Evolutionary conservation across 2,888 invertebrate genomes (phyloP).

Genomic region (Nysson spinosus): DNA sequence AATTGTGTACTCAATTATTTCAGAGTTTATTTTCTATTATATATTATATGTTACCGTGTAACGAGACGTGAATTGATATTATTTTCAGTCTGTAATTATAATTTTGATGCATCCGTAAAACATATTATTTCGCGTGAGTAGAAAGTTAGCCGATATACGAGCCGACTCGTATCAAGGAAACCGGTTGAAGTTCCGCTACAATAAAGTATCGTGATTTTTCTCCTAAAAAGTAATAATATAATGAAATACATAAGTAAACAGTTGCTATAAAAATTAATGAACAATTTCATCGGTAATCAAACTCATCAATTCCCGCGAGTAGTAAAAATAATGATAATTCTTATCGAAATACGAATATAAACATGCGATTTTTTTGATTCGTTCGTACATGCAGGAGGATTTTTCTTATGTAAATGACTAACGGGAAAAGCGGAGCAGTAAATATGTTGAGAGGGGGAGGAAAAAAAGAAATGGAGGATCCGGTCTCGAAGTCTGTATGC

Average conservation of each 20-base stretch:
- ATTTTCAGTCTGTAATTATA: conserved; percentile 13
- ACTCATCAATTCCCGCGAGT: too few species aligned
- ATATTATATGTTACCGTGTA: too few species aligned
- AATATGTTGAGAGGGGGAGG: neutral
- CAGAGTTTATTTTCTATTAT: too few species aligned
- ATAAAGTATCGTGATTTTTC: conserved; percentile 6
- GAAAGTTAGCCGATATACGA: conserved; percentile 34
- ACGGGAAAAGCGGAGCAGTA: neutral
- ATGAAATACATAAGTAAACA: too few species aligned
- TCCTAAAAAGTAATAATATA: too few species aligned
- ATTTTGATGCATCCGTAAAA: conserved; percentile 26
- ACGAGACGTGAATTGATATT: too few species aligned
- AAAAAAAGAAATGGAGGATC: neutral
- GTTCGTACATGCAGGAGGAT: neutral
- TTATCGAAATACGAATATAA: too few species aligned
- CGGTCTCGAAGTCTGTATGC: neutral
- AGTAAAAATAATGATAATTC: too few species aligned
- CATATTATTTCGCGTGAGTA: conserved; percentile 39
- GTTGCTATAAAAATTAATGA: too few species aligned
- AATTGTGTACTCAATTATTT: too few species aligned
- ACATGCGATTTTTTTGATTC: neutral
- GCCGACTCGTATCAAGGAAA: conserved; percentile 19
- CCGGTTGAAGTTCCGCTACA: conserved; percentile 39
- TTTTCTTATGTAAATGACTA: neutral
- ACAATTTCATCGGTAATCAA: neutral